Evolutionary conservation across 2,888 invertebrate species (phyloP).

Genomic region (Hesperia comma): DNA sequence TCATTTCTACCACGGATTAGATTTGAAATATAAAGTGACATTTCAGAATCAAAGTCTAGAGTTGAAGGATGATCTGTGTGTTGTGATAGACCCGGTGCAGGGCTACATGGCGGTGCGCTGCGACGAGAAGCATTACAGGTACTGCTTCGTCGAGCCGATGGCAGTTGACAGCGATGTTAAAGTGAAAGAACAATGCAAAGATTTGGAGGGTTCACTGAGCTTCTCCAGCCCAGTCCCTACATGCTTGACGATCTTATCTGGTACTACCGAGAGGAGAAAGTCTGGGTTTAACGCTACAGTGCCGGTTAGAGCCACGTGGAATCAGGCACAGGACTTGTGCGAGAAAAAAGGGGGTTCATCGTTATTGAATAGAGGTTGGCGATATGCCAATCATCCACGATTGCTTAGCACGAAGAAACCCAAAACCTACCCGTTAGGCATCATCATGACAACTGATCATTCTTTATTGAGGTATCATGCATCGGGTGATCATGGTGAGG

Average conservation of each 20-base stretch:
- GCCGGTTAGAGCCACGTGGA: slow-evolving; percentile 70
- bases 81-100: slow-evolving; percentile 60
- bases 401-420: slow-evolving; percentile 47
- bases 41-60: slow-evolving; percentile 49
- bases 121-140: slow-evolving; percentile 65
- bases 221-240: slow-evolving; percentile 67
- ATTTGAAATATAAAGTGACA: slow-evolving; percentile 55
- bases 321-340: slow-evolving; percentile 64
- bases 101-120: slow-evolving; percentile 66
- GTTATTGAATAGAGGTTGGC: slow-evolving; percentile 71
- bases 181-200: slow-evolving; percentile 57
- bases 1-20: slow-evolving; percentile 56
- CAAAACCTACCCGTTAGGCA: slow-evolving; percentile 62
- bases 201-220: slow-evolving; percentile 50
- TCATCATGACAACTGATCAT: slow-evolving; percentile 54
- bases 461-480: slow-evolving; percentile 54
- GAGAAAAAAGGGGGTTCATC: slow-evolving; percentile 57
- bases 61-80: slow-evolving; percentile 63
- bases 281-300: not conserved
- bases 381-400: slow-evolving; percentile 65
- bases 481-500: slow-evolving; percentile 52
- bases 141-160: slow-evolving; percentile 70
- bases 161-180: slow-evolving; percentile 47
- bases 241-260: slow-evolving; percentile 59
- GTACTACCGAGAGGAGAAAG: slow-evolving; percentile 52